A percentile compares a stretch with the other conserved stretches of the same genome.
Conservation (phyloP, 1,140 invertebrate species). For the Venustaconcha ellipsiformis region DNA sequence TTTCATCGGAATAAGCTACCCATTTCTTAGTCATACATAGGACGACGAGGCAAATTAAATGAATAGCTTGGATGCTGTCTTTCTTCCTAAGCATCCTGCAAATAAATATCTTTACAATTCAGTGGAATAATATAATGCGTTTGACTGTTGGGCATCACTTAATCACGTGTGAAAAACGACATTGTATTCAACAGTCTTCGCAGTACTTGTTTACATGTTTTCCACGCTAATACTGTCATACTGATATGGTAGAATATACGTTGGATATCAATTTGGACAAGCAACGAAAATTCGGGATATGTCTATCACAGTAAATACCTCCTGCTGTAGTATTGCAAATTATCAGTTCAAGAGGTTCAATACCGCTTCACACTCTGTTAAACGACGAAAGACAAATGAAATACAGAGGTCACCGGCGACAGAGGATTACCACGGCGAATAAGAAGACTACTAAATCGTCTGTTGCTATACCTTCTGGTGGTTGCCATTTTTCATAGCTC, state of each 20-base stretch:
- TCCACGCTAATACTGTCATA: slow-evolving; percentile 47
- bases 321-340: slow-evolving; percentile 50
- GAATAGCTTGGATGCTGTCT: slow-evolving; percentile 75
- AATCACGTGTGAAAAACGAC: slow-evolving; percentile 41
- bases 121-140: slow-evolving; percentile 34
- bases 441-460: slow-evolving; percentile 84
- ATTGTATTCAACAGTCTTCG: slow-evolving; percentile 43
- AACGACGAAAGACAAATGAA: slow-evolving; percentile 1
- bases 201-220: slow-evolving; percentile 42
- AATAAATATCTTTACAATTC: slow-evolving; percentile 63
- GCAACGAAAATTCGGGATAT: slow-evolving; percentile 24
- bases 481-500: slow-evolving; percentile 77
- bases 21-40: slow-evolving; percentile 60
- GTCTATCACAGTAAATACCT: slow-evolving; percentile 45
- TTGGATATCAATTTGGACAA: slow-evolving; percentile 9
- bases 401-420: slow-evolving; percentile 18
- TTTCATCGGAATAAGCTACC: slow-evolving; percentile 83
- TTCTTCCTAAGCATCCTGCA: slow-evolving; percentile 77
- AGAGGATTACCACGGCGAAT: slow-evolving; percentile 70
- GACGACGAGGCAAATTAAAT: too few relatives aligned
- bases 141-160: slow-evolving; percentile 80
- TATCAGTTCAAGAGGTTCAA: slow-evolving; percentile 34
- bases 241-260: slow-evolving; percentile 75
- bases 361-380: slow-evolving; percentile 12
- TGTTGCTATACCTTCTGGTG: slow-evolving; percentile 80